Evolutionary conservation across 2,888 invertebrate genomes (phyloP).

Genomic region (Lapara coniferarum): DNA sequence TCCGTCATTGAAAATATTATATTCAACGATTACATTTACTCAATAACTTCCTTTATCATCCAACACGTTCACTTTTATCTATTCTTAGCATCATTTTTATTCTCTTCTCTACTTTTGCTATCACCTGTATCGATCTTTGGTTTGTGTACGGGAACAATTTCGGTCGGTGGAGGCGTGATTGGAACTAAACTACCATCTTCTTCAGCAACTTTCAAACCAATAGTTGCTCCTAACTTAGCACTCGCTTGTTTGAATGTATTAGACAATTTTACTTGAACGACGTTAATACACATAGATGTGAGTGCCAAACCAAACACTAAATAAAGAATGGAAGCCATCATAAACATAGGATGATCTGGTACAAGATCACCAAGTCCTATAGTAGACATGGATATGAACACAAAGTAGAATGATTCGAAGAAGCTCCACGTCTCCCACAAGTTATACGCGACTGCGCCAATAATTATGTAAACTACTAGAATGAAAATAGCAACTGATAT

Average conservation of each 20-base stretch:
- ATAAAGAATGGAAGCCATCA: constrained; percentile 96
- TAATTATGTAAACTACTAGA: constrained; percentile 92
- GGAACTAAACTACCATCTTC: constrained; percentile 85
- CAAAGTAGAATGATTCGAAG: constrained; percentile 97
- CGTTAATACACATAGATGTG: constrained; percentile 98
- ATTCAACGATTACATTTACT: constrained; percentile 22
- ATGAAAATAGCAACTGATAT: constrained; percentile 94
- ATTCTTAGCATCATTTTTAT: constrained; percentile 61
- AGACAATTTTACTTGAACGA: constrained; percentile 92
- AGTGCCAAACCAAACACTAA: constrained; percentile 96
- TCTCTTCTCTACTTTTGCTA: constrained; percentile 54
- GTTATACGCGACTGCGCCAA: constrained; percentile 92
- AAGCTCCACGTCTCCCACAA: constrained; percentile 94
- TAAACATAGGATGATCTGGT: constrained; percentile 93
- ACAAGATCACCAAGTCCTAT: constrained; percentile 98
- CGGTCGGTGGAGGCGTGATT: constrained; percentile 70
- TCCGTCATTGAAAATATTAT: background rate
- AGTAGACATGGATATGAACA: constrained; percentile 98
- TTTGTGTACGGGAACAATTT: constrained; percentile 74
- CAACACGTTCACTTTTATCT: constrained; percentile 47
- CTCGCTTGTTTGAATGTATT: constrained; percentile 93
- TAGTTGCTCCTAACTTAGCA: constrained; percentile 92
- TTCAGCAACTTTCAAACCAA: constrained; percentile 89
- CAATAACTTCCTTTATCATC: constrained; percentile 6
- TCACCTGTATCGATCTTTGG: constrained; percentile 53